A percentile compares a stretch with the other conserved stretches of the same genome.
phyloP scores from a whole-genome alignment of 1,140 invertebrate species.

The Laupala kohalensis region DNA sequence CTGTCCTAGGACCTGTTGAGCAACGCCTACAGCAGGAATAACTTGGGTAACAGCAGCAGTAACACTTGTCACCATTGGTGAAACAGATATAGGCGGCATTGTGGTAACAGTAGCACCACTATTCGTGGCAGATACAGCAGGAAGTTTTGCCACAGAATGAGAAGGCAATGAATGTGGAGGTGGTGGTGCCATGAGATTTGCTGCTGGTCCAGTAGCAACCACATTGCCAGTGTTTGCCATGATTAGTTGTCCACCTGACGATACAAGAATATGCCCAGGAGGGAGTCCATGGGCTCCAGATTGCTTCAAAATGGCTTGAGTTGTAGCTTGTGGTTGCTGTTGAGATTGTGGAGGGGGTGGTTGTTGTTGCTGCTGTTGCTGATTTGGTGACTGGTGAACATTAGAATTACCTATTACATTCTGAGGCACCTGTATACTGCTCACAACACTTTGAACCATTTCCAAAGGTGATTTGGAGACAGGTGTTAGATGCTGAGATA shows the following conservation, averaged over 20 bases:
- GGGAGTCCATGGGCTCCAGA: slow-evolving; percentile 27
- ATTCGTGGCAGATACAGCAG: not conserved
- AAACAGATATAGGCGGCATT: slow-evolving; percentile 51
- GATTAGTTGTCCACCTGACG: slow-evolving; percentile 58
- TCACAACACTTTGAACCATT: slow-evolving; percentile 68
- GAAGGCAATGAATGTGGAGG: slow-evolving; percentile 29
- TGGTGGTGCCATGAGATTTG: slow-evolving; percentile 45
- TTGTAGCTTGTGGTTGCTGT: slow-evolving; percentile 20
- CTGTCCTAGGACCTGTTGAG: slow-evolving; percentile 52
- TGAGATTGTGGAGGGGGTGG: slow-evolving; percentile 20
- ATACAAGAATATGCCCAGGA: slow-evolving; percentile 56
- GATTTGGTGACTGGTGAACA: slow-evolving; percentile 15
- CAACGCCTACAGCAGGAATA: slow-evolving; percentile 33
- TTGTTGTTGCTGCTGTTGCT: slow-evolving; percentile 21
- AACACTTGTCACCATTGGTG: slow-evolving; percentile 53
- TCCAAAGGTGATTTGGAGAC: slow-evolving; percentile 55
- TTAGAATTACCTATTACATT: slow-evolving; percentile 24
- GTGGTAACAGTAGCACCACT: slow-evolving; percentile 16
- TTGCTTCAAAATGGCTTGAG: slow-evolving; percentile 20
- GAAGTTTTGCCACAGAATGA: slow-evolving; percentile 6
- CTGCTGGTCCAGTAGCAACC: slow-evolving; percentile 1
- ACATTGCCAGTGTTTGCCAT: slow-evolving; percentile 40
- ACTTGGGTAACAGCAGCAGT: slow-evolving; percentile 37
- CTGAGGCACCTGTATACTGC: slow-evolving; percentile 50
- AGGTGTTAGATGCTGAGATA: slow-evolving; percentile 29